A percentile compares a stretch with the other conserved stretches of the same genome.
These are phyloP conservation scores for Watsonalla cultraria DNA, from an alignment of 2,888 invertebrate genomes.

Conservation along the genomic window DNA sequence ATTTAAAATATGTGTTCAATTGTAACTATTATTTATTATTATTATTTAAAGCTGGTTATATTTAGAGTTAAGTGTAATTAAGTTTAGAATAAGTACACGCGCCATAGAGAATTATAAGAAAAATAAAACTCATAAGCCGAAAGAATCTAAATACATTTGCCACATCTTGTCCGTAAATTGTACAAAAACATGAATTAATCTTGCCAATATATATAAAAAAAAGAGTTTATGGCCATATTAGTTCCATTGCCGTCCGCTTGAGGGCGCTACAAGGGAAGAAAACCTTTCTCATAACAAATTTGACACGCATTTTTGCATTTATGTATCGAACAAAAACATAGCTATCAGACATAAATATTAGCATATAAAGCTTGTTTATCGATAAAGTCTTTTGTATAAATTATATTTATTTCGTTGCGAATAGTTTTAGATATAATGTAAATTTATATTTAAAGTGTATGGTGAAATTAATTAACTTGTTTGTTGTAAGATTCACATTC, in stretches of 20 bases:
- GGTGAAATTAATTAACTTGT: too few relatives aligned
- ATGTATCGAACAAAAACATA: too few relatives aligned
- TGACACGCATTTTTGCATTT: too few relatives aligned
- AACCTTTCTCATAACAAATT: too few relatives aligned
- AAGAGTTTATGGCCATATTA: too few relatives aligned
- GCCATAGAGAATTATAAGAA: neutral
- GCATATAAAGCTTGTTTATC: neutral
- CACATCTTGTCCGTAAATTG: too few relatives aligned
- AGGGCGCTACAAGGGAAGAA: too few relatives aligned
- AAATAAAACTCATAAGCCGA: too few relatives aligned
- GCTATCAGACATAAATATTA: neutral
- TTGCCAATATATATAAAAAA: too few relatives aligned
- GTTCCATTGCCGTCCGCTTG: too few relatives aligned
- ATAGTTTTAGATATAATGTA: neutral
- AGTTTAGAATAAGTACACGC: neutral
- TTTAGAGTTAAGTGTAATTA: neutral
- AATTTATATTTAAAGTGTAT: neutral
- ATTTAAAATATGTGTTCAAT: slow-evolving; percentile 1
- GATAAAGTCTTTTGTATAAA: neutral
- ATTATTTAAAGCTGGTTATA: neutral
- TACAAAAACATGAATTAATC: too few relatives aligned
- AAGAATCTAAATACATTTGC: too few relatives aligned
- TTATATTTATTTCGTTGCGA: neutral
- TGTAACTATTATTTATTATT: slow-evolving; percentile 3
- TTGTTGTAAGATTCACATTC: neutral